Conservation (phyloP, 2,888 invertebrate species). For the Drosophila falleni region DNA sequence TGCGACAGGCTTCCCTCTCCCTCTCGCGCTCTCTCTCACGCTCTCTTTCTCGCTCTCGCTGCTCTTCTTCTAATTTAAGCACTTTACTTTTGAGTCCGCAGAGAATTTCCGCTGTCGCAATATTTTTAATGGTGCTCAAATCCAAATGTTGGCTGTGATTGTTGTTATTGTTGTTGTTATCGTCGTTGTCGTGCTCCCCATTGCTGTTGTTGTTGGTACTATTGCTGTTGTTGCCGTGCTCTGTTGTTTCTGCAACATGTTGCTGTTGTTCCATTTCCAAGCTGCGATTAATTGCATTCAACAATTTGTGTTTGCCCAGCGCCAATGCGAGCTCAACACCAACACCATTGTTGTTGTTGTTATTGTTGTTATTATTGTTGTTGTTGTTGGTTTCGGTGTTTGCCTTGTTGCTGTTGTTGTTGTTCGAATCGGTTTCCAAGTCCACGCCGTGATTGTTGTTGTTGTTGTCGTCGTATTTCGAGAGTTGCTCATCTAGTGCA, state of each 20-base stretch:
- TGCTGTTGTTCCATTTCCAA: constrained; percentile 56
- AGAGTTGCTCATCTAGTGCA: constrained; percentile 65
- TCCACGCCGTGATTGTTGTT: constrained; percentile 73
- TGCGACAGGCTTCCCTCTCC: constrained; percentile 70
- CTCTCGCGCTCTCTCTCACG: constrained; percentile 42
- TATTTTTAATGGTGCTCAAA: constrained; percentile 81
- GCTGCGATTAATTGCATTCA: constrained; percentile 64
- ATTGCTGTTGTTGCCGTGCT: constrained; percentile 30
- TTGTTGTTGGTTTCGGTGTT: constrained; percentile 48
- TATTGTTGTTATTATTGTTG: constrained; percentile 9
- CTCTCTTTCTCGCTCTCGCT: constrained; percentile 69
- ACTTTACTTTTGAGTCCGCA: constrained; percentile 83
- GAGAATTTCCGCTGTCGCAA: constrained; percentile 82
- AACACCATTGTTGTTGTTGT: constrained; percentile 36
- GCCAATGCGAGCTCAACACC: constrained; percentile 62
- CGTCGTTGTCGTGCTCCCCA: constrained; percentile 48
- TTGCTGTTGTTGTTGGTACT: constrained; percentile 47
- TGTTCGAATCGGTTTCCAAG: constrained; percentile 75
- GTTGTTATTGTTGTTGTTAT: constrained; percentile 51
- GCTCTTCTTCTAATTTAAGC: constrained; percentile 81
- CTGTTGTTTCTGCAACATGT: constrained; percentile 35
- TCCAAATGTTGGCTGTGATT: constrained; percentile 77
- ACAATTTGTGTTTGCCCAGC: constrained; percentile 67
- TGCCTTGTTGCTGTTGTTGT: constrained; percentile 73
- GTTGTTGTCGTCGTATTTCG: constrained; percentile 77